Base-by-base conservation (phyloP, 2,797 vertebrate genomes). In the Chanos chanos region DNA sequence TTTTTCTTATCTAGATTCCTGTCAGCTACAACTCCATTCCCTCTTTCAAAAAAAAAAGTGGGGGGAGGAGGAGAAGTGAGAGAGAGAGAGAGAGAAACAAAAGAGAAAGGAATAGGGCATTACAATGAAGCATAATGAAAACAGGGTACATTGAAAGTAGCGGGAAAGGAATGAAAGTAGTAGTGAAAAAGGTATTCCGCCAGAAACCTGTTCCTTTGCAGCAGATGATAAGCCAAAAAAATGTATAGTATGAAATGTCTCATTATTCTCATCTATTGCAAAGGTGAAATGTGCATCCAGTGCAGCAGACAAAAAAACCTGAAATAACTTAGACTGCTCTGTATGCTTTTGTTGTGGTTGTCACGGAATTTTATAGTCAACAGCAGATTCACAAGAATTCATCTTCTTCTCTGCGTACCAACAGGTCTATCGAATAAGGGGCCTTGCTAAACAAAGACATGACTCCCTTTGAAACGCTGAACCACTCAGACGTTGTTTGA, bases 1-100 rank as follows among this genome's bases (percentile, higher is more conserved):
- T 79, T 86, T 77, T 71, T 65, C 77, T 81, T 73, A 85, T 84
- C 80, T 79, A 57, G 70, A 78, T 71, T 44, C 55, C 67, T 68
- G 6, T 53, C 59, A 59, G 74, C 71, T 69, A 66, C 28, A 30
- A 40, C 70, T 71, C 30, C 39, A 61, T 72, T 76, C 65, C 56
- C 54, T 27, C 60, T 60, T 51, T 25, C 24, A 13, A 56, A 70
- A 62, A 70, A 34, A 55, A 48, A 33, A 25, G 15, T 48, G 22
- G 69, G 71, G 16, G 36, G 25, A 27, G 41, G 30, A 10, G 4
- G 59, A 45, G 39, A 13, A 69, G 55, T 49, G 43, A 31, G 5
- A 41, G 64, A 48, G 22, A 33, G 41, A 8, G 5, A 34, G 6
- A 25, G 49, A 0, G 6, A 3, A 59, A 21, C 10, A 39, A 13